Evolutionary conservation across 2,113 vertebrate genomes (phyloP), one percentile per base, ranked within the genome.

Genomic region (Pachypanchax playfairii): DNA sequence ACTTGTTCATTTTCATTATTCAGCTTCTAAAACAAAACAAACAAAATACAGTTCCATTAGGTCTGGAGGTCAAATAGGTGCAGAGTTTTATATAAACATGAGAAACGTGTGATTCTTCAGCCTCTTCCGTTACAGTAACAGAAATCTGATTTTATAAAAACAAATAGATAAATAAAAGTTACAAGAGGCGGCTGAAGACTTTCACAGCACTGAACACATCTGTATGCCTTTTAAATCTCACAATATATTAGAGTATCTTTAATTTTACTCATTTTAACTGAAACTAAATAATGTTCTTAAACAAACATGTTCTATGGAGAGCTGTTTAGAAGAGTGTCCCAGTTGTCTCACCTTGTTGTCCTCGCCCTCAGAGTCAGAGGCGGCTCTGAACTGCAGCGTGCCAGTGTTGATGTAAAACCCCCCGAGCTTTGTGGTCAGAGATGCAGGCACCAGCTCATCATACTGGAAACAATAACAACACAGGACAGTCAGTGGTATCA

Each of bases 341-440:
- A 4, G 83, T 55, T 79, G 89, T 55, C 93, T 91, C 65, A 94
- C 94, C 89, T 93, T 94, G 68, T 87, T 92, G 43, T 94, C 95
- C 31, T 97, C 96, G 60, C 94, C 94, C 78, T 98, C 97, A 0
- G 96, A 95, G 44, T 98, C 96, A 0, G 96, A 98, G 47, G 96
- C 92, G 1, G 94, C 94, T 51, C 96, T 94, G 88, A 99, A 99
- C 85, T 98, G 96, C 82, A 98, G 84, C 1, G 95, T 98, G 48
- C 97, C 97, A 3, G 96, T 97, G 87, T 99, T 99, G 87, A 99
- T 96, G 83, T 99, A 99, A 91, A 99, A 99, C 5, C 96, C 97
- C 70, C 97, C 97, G 13, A 97, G 94, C 87, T 98, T 99, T 63
- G 96, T 98, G 87, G 94, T 95, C 81, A 98, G 86, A 58, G 96